Conservation (phyloP, 2,888 invertebrate genomes). For the Parnassius orleans region DNA sequence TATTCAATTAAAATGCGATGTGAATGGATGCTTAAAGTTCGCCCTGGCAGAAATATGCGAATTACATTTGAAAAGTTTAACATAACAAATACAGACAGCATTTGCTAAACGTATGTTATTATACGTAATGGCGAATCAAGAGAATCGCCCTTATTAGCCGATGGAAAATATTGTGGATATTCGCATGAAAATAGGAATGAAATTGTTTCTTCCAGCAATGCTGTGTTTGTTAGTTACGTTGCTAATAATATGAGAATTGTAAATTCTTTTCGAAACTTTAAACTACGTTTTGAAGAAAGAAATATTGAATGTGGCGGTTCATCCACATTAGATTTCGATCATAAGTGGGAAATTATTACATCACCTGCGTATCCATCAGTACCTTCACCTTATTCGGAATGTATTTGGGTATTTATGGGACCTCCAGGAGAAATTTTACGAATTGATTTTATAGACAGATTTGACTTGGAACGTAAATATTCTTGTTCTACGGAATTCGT, state of each 20-base stretch:
- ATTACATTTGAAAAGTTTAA: slow-evolving; percentile 83
- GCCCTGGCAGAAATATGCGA: slow-evolving; percentile 85
- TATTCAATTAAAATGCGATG: slow-evolving; percentile 67
- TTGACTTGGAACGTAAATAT: slow-evolving; percentile 80
- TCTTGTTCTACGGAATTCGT: slow-evolving; percentile 82
- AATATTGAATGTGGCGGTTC: slow-evolving; percentile 85
- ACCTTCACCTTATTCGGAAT: slow-evolving; percentile 90
- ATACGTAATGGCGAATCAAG: slow-evolving; percentile 87
- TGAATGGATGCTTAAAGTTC: slow-evolving; percentile 87
- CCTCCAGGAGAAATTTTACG: slow-evolving; percentile 87
- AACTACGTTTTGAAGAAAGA: slow-evolving; percentile 81
- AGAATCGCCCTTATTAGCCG: slow-evolving; percentile 86
- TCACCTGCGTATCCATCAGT: slow-evolving; percentile 92
- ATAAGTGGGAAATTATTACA: slow-evolving; percentile 78
- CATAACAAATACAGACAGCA: slow-evolving; percentile 67
- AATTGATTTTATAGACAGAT: slow-evolving; percentile 87
- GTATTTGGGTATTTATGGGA: slow-evolving; percentile 88
- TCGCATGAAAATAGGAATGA: slow-evolving; percentile 54
- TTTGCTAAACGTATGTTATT: slow-evolving; percentile 69
- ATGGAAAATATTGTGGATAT: slow-evolving; percentile 87
- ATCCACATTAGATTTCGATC: slow-evolving; percentile 74
- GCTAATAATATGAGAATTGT: slow-evolving; percentile 22
- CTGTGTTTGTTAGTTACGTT: slow-evolving; percentile 50
- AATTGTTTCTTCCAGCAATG: slow-evolving; percentile 84
- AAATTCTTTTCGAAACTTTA: slow-evolving; percentile 57